phyloP scores from a whole-genome alignment of 2,888 invertebrate genomes.

The Caenorhabditis doughertyi region DNA sequence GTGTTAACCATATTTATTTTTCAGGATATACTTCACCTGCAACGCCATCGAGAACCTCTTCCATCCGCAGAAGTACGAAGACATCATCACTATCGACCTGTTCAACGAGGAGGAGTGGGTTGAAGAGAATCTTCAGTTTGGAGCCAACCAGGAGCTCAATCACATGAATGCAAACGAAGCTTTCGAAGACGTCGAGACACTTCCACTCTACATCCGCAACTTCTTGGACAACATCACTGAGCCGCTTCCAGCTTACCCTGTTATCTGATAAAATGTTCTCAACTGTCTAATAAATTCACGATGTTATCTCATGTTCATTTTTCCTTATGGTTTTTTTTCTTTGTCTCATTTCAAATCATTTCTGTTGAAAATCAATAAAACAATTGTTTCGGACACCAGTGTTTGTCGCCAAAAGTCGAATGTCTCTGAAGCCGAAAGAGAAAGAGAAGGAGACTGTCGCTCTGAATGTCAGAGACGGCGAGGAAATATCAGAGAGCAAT shows the following conservation, averaged over 20 bases:
- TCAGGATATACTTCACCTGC: too few relatives aligned
- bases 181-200: not conserved
- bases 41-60: too few relatives aligned
- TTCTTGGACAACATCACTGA: conserved; percentile 21
- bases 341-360: not conserved
- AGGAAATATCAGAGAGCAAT: not conserved
- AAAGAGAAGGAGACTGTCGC: too few relatives aligned
- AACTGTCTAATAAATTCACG: not conserved
- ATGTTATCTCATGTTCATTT: not conserved
- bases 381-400: not conserved
- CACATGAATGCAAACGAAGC: too few relatives aligned
- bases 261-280: not conserved
- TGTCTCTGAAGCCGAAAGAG: not conserved
- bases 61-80: too few relatives aligned
- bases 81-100: too few relatives aligned
- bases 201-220: conserved; percentile 18
- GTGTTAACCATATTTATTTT: too few relatives aligned
- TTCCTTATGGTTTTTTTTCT: not conserved
- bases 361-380: not conserved
- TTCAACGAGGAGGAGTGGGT: too few relatives aligned
- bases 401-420: not conserved
- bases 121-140: too few relatives aligned
- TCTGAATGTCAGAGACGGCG: not conserved
- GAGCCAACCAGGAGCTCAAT: too few relatives aligned
- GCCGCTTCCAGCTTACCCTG: conserved; percentile 1